These are phyloP conservation scores for Bryconaethiops microstoma DNA, from an alignment of 2,797 vertebrate genomes.

Conservation along the genomic window DNA sequence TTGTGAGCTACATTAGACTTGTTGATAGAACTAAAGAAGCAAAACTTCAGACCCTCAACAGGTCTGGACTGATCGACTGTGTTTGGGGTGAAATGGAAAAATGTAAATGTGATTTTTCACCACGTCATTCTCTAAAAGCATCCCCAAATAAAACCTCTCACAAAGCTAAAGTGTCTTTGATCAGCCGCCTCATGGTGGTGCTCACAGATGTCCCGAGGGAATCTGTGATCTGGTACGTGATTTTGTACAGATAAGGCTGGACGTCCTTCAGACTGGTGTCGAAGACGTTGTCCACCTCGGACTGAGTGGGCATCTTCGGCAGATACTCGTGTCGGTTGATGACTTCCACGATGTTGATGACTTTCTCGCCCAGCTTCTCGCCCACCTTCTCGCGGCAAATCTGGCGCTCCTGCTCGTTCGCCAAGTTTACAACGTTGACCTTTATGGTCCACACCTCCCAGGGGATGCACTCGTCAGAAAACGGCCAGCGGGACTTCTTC, in stretches of 20 bases:
- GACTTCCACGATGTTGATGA: constrained; percentile 97
- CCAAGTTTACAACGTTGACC: constrained; percentile 95
- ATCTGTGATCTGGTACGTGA: constrained; percentile 96
- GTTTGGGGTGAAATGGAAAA: background rate
- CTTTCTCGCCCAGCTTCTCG: constrained; percentile 96
- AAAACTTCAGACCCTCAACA: too few relatives aligned
- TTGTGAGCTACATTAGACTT: too few relatives aligned
- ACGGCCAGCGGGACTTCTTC: constrained; percentile 98
- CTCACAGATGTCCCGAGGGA: constrained; percentile 93
- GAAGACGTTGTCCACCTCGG: constrained; percentile 97
- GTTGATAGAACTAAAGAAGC: too few relatives aligned
- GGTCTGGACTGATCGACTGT: background rate
- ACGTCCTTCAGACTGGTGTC: constrained; percentile 96
- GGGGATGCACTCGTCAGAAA: constrained; percentile 96
- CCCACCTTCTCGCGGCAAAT: constrained; percentile 98
- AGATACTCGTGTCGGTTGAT: constrained; percentile 98
- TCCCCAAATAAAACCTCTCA: constrained; percentile 63
- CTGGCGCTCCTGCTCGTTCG: constrained; percentile 96
- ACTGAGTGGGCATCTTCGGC: constrained; percentile 99
- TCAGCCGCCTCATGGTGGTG: constrained; percentile 96
- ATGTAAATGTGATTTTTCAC: background rate
- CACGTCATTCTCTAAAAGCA: background rate
- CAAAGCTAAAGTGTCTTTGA: constrained; percentile 96
- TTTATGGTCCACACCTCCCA: constrained; percentile 99
- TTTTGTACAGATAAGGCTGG: constrained; percentile 97